Evolutionary conservation across 2,888 invertebrate species (phyloP), one percentile per base, ranked within the genome.

Genomic region (Auanema sp.): DNA sequence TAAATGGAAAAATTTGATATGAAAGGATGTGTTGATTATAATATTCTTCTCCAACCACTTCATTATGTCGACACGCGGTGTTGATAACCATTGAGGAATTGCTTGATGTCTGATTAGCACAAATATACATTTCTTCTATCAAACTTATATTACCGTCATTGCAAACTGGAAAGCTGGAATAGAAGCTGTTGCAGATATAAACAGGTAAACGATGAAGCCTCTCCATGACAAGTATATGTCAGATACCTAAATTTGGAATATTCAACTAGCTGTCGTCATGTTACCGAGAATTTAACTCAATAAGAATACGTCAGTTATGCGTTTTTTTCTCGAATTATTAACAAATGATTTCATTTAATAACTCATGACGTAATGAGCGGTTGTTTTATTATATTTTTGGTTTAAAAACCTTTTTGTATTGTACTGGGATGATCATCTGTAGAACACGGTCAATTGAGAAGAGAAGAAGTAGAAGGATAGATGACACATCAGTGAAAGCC

Each of bases 31-130:
- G 66, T n/a, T 49, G 43, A 2, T 58, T 12, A 54, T 65, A 75
- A 42, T 51, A 67, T 12, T 63, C 60, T 41, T 69, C 69, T 10
- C 70, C 75, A 25, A 69, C 65, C 12, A 74, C 71, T 51, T 76
- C 68, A 50, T 73, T 69, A 23, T 73, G 68, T 16, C 69, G 58
- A 24, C 76, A 76, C 6, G 72, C 65, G 16, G 65, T 57, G 21
- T 60, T 55, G 5, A 76, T 63, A 4, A 64, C 40, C 3, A 68
- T 42, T 1, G 73, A 60, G 1, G 58, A 21, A 60, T 73, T 76
- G 51, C 59, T 57, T 10, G 65, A 68, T 16, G 49, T 49, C 67
- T 69, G 44, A 21, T 65, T 51, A 12, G n/a, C n/a, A 23, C 6
- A 6, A 23, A 16, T 16, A n/a, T 5, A 8, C 11, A 52, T 2